A percentile compares a stretch with the other conserved stretches of the same genome.
These are phyloP conservation scores for Lasioglossum oenotherae DNA, from an alignment of 2,888 invertebrate species.

Conservation along the genomic window DNA sequence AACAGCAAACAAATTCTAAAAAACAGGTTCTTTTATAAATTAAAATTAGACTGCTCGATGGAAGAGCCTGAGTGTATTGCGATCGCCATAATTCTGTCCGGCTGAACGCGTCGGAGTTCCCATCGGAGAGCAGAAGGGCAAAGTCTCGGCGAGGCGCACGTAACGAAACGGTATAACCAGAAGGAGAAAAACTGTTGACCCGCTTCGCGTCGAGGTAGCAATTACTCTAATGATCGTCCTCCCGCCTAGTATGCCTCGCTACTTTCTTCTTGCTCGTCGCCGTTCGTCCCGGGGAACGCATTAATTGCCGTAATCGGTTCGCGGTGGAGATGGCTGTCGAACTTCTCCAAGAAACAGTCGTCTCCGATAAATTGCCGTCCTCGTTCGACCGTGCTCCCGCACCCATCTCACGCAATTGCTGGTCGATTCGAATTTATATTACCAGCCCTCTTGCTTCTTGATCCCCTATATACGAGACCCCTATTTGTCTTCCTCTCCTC, in stretches of 20 bases:
- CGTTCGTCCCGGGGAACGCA: slow-evolving; percentile 12
- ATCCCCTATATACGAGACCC: neutral
- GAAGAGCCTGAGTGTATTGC: neutral
- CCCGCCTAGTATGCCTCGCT: slow-evolving; percentile 18
- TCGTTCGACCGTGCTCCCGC: neutral
- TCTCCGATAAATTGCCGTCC: slow-evolving; percentile 1
- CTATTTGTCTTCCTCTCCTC: neutral
- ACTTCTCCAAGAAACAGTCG: neutral
- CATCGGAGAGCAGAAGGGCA: slow-evolving; percentile 5
- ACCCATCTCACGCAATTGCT: neutral
- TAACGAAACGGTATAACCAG: slow-evolving; percentile 2
- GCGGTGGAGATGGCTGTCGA: slow-evolving; percentile 11
- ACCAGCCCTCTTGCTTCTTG: neutral
- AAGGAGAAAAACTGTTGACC: slow-evolving; percentile 66
- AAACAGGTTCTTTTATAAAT: too few relatives aligned
- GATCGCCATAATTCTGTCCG: neutral
- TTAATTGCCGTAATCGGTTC: slow-evolving; percentile 61
- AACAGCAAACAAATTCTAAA: too few relatives aligned
- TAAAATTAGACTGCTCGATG: too few relatives aligned
- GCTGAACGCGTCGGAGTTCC: neutral
- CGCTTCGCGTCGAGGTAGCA: slow-evolving; percentile 64
- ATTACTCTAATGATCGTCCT: slow-evolving; percentile 68
- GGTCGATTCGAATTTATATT: neutral
- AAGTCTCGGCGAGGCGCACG: slow-evolving; percentile 13
- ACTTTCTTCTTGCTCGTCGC: neutral